Conservation (phyloP, 2,888 invertebrate genomes). For the Apocheima hispidaria region DNA sequence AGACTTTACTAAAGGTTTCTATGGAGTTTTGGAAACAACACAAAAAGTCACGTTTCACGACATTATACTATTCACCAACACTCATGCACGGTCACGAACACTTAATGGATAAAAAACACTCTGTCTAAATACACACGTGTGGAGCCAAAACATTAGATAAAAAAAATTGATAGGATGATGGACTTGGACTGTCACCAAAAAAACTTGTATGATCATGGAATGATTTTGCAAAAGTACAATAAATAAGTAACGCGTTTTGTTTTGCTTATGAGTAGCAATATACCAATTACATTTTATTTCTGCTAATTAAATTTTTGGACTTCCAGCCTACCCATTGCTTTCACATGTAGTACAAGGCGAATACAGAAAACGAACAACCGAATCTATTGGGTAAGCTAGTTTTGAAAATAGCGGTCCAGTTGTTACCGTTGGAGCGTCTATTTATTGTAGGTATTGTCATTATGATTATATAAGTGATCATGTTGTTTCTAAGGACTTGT, state of each 20-base stretch:
- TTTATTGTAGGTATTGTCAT: constrained; percentile 65
- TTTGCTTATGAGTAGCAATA: neutral
- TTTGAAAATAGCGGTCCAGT: constrained; percentile 58
- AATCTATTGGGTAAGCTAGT: constrained; percentile 50
- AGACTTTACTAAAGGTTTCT: too few species aligned
- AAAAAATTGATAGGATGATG: too few species aligned
- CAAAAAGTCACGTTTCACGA: too few species aligned
- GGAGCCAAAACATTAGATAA: too few species aligned
- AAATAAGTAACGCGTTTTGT: too few species aligned
- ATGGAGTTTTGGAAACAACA: too few species aligned
- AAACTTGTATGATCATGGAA: neutral
- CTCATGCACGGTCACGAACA: too few species aligned
- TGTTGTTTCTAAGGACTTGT: constrained; percentile 64
- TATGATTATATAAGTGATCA: constrained; percentile 70
- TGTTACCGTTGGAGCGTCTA: constrained; percentile 46
- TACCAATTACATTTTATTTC: neutral
- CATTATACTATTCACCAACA: too few species aligned
- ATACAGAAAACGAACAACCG: neutral
- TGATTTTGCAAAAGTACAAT: constrained; percentile 28
- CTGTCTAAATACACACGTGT: too few species aligned
- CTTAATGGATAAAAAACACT: too few species aligned
- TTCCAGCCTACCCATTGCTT: neutral
- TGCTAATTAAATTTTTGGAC: neutral
- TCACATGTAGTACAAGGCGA: neutral
- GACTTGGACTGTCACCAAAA: neutral